Percentiles rank a stretch among this genome's conserved stretches.
These are phyloP conservation scores for Sparus aurata DNA, from an alignment of 2,797 vertebrate genomes.

Conservation along the genomic window DNA sequence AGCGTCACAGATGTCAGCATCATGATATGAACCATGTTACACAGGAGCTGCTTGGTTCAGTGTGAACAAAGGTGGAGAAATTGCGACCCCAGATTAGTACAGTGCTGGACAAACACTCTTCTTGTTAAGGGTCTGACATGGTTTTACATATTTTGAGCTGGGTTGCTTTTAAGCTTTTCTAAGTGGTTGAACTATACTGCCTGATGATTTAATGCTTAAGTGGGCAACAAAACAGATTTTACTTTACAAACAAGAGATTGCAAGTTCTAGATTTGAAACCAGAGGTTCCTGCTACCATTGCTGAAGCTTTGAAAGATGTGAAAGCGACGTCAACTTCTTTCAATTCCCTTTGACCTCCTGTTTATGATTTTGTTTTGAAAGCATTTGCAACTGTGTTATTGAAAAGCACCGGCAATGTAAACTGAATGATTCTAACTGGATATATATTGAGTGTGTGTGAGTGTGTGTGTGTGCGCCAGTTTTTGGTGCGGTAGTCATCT, in stretches of 20 bases:
- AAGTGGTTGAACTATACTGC: neutral
- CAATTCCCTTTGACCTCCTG: neutral
- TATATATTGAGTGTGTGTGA: neutral
- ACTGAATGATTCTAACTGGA: neutral
- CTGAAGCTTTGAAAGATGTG: neutral
- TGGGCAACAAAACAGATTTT: neutral
- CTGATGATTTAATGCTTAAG: neutral
- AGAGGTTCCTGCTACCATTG: neutral
- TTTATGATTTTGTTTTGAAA: neutral
- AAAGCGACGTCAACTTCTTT: neutral
- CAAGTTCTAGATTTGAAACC: neutral
- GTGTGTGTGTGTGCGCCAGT: no score
- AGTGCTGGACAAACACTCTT: neutral
- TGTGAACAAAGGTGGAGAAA: no score
- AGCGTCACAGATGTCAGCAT: no score
- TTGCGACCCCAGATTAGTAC: neutral
- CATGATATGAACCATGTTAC: no score
- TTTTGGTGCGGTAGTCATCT: constrained; percentile 69
- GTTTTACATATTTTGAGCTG: neutral
- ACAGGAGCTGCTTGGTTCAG: no score
- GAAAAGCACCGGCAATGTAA: neutral
- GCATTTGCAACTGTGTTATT: neutral
- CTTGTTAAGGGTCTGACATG: neutral
- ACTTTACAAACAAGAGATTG: neutral
- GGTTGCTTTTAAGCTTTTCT: neutral